These are phyloP conservation scores for Hetaerina titia DNA, from an alignment of 2,888 invertebrate species.

Conservation along the genomic window DNA sequence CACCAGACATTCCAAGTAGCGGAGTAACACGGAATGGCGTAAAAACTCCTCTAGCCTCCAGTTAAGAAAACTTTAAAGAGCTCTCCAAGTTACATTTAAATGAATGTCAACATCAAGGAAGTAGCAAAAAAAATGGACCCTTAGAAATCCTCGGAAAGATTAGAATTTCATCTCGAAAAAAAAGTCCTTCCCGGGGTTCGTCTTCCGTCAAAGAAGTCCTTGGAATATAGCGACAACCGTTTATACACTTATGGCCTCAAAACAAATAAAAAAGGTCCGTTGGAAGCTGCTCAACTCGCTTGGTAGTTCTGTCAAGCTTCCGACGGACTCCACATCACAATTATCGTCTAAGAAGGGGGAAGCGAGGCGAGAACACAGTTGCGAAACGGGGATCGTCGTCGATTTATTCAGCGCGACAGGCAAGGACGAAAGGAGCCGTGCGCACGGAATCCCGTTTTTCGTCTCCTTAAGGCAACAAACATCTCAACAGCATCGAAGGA, in stretches of 20 bases:
- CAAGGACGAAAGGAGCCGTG: neutral
- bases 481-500: neutral
- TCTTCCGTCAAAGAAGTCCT: neutral
- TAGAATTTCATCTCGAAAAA: neutral
- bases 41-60: neutral
- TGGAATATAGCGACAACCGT: neutral
- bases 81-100: neutral
- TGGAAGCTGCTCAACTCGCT: neutral
- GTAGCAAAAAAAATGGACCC: neutral
- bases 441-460: neutral
- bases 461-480: neutral
- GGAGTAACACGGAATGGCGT: too few relatives aligned
- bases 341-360: neutral
- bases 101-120: neutral
- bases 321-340: constrained; percentile 15
- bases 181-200: neutral
- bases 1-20: neutral
- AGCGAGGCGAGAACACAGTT: neutral
- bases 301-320: neutral
- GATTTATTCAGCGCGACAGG: constrained; percentile 9
- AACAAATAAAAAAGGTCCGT: neutral
- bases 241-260: neutral
- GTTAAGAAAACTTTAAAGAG: neutral
- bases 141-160: neutral
- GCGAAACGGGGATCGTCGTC: neutral